phyloP scores from a whole-genome alignment of 2,888 invertebrate genomes.

The Phyto melanocephala region DNA sequence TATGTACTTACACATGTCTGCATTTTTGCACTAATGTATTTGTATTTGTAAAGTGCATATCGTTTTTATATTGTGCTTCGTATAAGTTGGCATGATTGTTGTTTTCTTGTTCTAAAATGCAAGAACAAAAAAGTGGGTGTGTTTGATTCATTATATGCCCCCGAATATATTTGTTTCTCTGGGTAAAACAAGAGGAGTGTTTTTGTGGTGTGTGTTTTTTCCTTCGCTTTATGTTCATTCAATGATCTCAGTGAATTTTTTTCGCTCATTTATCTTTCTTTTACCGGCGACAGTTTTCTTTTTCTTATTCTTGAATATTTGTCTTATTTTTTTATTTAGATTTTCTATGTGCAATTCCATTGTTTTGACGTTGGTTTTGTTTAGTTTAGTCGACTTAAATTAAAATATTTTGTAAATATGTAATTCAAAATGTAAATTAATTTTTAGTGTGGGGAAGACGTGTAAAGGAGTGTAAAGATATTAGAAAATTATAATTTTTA shows the following conservation, averaged over 20 bases:
- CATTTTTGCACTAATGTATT: background rate
- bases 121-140: conserved; percentile 59
- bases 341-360: conserved; percentile 22
- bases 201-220: background rate
- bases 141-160: conserved; percentile 37
- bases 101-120: background rate
- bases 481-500: background rate
- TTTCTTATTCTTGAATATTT: background rate
- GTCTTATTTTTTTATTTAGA: background rate
- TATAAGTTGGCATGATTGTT: conserved; percentile 4
- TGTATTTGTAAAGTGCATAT: background rate
- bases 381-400: conserved; percentile 61
- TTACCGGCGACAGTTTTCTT: conserved; percentile 59
- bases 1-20: too few species aligned
- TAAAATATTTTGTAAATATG: conserved; percentile 63
- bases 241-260: conserved; percentile 27
- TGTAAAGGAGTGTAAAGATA: conserved; percentile 12
- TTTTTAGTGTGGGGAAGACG: background rate
- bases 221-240: background rate
- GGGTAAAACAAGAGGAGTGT: background rate
- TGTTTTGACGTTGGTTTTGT: conserved; percentile 55
- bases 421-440: conserved; percentile 58
- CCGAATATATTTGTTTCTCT: background rate
- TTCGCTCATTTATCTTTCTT: background rate
- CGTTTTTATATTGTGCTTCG: background rate